phyloP scores from a whole-genome alignment of 2,888 invertebrate species.

The Pyralis farinalis region DNA sequence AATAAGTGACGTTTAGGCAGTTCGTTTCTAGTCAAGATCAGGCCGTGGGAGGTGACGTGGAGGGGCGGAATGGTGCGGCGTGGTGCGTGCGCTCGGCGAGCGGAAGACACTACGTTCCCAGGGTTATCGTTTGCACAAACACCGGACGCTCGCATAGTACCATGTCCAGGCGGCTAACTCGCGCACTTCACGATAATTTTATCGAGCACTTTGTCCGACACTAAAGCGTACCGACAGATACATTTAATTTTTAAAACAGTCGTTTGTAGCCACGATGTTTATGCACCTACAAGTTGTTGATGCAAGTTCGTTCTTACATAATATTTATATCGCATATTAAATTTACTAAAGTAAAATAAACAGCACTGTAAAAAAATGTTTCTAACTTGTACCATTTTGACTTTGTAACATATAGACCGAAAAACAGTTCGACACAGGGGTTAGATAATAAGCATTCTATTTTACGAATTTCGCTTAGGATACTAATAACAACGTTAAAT shows the following conservation, averaged over 20 bases:
- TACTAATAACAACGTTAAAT: no score
- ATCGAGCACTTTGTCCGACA: slow-evolving; percentile 17
- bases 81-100: slow-evolving; percentile 8
- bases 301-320: no score
- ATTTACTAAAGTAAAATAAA: no score
- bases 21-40: slow-evolving; percentile 21
- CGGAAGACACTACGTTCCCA: slow-evolving; percentile 73
- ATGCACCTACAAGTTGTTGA: no score
- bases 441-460: no score
- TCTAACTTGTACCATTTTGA: no score
- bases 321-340: no score
- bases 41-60: slow-evolving; percentile 29
- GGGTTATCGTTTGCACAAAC: slow-evolving; percentile 71
- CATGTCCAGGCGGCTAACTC: slow-evolving; percentile 20
- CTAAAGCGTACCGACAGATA: slow-evolving; percentile 1
- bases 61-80: slow-evolving; percentile 27
- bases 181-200: slow-evolving; percentile 24
- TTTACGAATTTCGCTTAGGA: no score
- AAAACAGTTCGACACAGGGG: no score
- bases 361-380: no score
- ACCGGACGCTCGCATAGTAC: slow-evolving; percentile 62
- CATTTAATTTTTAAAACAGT: slow-evolving; percentile 9
- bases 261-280: no score
- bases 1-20: slow-evolving; percentile 24
- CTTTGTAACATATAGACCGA: no score